Percentiles rank a stretch among this genome's conserved stretches.
These are phyloP conservation scores for Trogon surrucura DNA, from an alignment of 2,113 vertebrate genomes.

Conservation along the genomic window DNA sequence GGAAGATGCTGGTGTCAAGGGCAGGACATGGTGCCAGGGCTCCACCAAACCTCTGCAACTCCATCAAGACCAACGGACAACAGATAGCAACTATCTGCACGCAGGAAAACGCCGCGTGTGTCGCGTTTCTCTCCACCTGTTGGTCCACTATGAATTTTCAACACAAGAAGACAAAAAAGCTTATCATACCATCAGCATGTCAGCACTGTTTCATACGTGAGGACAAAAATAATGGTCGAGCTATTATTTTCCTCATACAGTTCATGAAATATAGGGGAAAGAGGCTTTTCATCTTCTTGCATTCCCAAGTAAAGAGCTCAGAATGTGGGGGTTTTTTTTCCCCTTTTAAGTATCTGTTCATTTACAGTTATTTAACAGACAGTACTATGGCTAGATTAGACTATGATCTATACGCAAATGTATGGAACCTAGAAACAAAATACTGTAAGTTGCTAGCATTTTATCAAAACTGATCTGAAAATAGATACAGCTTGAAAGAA, in stretches of 20 bases:
- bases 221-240: constrained; percentile 15
- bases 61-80: constrained; percentile 6
- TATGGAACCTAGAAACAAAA: not conserved
- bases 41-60: constrained; percentile 36
- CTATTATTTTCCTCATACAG: not conserved
- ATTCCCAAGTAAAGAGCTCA: not conserved
- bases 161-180: constrained; percentile 11
- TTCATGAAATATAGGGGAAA: constrained; percentile 31
- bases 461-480: not conserved
- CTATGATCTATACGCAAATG: not conserved
- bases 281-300: not conserved
- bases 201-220: not conserved
- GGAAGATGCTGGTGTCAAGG: not conserved
- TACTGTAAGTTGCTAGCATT: not conserved
- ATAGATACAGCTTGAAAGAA: not conserved
- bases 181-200: not conserved
- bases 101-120: not conserved
- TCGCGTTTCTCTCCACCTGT: constrained; percentile 2
- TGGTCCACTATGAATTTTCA: not conserved
- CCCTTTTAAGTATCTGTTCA: not conserved
- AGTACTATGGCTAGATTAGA: not conserved
- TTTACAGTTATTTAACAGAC: not conserved
- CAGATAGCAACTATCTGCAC: constrained; percentile 12
- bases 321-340: not conserved
- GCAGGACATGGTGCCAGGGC: not conserved